Evolutionary conservation across 2,797 vertebrate species (phyloP), one percentile per base, ranked within the genome.

Genomic region (Heliangelus exortis): DNA sequence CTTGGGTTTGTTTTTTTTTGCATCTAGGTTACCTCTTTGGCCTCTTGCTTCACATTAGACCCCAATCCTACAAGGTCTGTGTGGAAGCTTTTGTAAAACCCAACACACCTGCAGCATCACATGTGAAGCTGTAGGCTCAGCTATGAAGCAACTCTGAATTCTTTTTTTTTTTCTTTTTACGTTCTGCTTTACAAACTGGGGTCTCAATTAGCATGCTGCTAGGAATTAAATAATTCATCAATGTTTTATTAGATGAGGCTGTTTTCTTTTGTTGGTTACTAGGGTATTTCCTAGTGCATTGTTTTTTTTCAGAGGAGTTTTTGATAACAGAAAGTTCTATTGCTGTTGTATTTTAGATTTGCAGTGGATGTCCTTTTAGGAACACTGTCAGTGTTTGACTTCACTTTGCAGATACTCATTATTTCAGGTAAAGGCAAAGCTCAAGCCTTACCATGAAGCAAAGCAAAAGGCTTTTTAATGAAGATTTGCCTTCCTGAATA

Each of bases 51-150:
- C 33, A 16, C 8, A 20, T 66, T 5, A 73, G 51, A 20, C 14
- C 48, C n/a, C 14, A 31, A 0, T 43, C 51, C 51, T 36, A 4
- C 45, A 16, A 41, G 29, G 26, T 6, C 9, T 17, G 9, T 7
- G 1, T 16, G 31, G 43, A 63, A 67, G 28, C 19, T 66, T 62
- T 73, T 39, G 28, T 55, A 34, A 45, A 84, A 58, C n/a, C 18
- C 7, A 33, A 1, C 12, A 2, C 2, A 0, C 41, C n/a, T 7
- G 4, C 53, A 74, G 47, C 10, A 1, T 61, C 55, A 5, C 1
- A 0, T 31, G 41, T 63, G 5, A 67, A 33, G 50, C 3, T 67
- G 47, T 34, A 34, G 62, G 10, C 67, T 77, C 53, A 75, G 54
- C n/a, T 55, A 28, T 28, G 71, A 21, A 48, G 47, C 29, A 41